These are phyloP conservation scores for Probosciger aterrimus DNA, from an alignment of 2,113 vertebrate genomes.

Conservation along the genomic window DNA sequence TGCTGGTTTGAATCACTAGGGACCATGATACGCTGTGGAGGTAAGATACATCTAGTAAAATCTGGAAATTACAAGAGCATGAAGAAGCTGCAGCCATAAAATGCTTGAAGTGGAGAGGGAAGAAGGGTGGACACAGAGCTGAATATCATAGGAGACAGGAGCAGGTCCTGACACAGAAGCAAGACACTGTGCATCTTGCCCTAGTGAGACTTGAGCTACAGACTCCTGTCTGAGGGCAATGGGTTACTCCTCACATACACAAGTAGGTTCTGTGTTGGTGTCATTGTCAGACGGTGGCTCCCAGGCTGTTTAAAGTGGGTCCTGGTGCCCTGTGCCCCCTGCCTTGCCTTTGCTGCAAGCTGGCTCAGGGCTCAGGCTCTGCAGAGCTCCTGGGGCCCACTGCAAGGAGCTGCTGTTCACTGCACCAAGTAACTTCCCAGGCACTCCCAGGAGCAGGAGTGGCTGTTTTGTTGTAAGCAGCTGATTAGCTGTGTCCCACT, in stretches of 20 bases:
- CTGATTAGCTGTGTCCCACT: not conserved
- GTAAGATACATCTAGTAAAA: not conserved
- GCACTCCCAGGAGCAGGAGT: not conserved
- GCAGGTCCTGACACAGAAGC: not conserved
- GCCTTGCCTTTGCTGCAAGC: rapidly evolving
- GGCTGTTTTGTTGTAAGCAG: not conserved
- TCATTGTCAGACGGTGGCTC: not conserved
- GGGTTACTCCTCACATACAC: not conserved
- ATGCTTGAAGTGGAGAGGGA: not conserved
- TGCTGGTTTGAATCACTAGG: not conserved
- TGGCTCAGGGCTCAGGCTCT: not conserved
- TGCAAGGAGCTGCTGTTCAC: not conserved
- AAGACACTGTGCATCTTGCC: not conserved
- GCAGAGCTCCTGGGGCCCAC: not conserved
- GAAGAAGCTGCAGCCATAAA: not conserved
- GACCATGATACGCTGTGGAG: not conserved
- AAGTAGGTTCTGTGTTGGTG: not conserved
- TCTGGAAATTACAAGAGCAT: not conserved
- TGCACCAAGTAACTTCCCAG: not conserved
- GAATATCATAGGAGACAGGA: not conserved
- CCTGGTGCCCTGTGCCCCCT: too few species aligned
- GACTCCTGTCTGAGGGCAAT: rapidly evolving
- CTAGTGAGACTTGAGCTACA: not conserved
- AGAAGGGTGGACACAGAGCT: rapidly evolving
- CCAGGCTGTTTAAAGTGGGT: not conserved